Conservation (phyloP, 1,140 invertebrate species). For the Listronotus oregonensis region DNA sequence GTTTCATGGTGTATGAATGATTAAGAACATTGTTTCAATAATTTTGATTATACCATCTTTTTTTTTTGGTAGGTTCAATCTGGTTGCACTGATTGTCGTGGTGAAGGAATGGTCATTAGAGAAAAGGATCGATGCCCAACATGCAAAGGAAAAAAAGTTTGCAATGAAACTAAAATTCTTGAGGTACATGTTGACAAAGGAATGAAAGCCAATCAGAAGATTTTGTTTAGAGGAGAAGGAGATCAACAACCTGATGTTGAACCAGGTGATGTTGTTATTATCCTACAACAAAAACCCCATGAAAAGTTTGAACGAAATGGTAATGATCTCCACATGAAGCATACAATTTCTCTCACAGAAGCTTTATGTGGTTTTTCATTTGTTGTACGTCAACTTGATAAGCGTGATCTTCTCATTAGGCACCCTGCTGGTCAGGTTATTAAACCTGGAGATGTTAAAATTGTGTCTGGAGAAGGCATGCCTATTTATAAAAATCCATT, state of each 20-base stretch:
- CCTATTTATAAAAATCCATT: conserved; percentile 81
- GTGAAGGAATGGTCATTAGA: conserved; percentile 75
- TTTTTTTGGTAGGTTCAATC: conserved; percentile 69
- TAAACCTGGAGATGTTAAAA: conserved; percentile 79
- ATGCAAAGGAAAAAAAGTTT: conserved; percentile 83
- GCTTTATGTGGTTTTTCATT: conserved; percentile 89
- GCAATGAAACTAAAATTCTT: conserved; percentile 77
- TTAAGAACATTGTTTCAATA: no score
- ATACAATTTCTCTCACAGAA: conserved; percentile 79
- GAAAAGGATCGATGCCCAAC: conserved; percentile 80
- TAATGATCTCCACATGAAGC: conserved; percentile 77
- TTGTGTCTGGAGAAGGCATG: conserved; percentile 88
- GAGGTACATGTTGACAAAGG: conserved; percentile 90
- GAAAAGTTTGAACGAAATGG: conserved; percentile 73
- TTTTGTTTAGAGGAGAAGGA: conserved; percentile 85
- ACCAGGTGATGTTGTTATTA: conserved; percentile 87
- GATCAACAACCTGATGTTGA: conserved; percentile 86
- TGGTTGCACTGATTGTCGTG: conserved; percentile 71
- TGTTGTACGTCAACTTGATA: conserved; percentile 84
- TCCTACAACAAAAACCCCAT: conserved; percentile 85
- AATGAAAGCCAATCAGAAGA: conserved; percentile 86
- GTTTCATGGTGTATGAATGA: no score
- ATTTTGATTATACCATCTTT: no score
- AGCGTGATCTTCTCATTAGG: conserved; percentile 74
- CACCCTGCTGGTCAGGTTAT: conserved; percentile 76